These are phyloP conservation scores for Aphelenchoides fujianensis DNA, from an alignment of 1,140 invertebrate genomes.

Conservation along the genomic window DNA sequence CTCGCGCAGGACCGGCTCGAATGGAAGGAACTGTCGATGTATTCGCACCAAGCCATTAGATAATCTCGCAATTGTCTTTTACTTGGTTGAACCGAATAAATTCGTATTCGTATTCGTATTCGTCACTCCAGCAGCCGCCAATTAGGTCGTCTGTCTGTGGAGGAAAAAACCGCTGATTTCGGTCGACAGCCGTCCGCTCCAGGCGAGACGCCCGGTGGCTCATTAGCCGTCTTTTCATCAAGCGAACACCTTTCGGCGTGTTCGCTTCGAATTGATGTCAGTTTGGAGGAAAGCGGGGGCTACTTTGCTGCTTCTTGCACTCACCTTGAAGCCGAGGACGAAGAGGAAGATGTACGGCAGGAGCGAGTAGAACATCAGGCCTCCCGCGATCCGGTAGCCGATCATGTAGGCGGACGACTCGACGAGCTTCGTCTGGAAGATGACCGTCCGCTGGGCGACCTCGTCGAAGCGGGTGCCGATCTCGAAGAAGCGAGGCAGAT, in stretches of 20 bases:
- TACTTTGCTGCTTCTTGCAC: not conserved
- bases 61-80: too few species aligned
- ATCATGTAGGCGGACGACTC: conserved; percentile 43
- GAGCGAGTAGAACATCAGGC: conserved; percentile 43
- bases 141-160: too few species aligned
- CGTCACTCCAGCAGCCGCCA: too few species aligned
- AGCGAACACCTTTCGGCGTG: not conserved
- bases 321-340: conserved; percentile 35
- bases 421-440: conserved; percentile 41
- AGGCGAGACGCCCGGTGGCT: too few species aligned
- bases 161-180: too few species aligned
- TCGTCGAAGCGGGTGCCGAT: conserved; percentile 22
- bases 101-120: too few species aligned
- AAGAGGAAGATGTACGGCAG: conserved; percentile 44
- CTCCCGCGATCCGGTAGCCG: conserved; percentile 45
- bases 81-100: too few species aligned
- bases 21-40: too few species aligned
- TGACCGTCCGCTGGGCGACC: conserved; percentile 10
- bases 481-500: conserved; percentile 44
- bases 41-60: too few species aligned
- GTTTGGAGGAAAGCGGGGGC: not conserved
- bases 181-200: too few species aligned
- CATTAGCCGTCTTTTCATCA: too few species aligned
- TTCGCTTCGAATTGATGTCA: not conserved
- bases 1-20: too few species aligned